Base-by-base conservation (phyloP, 2,888 invertebrate genomes). In the Andrena bicolor region DNA sequence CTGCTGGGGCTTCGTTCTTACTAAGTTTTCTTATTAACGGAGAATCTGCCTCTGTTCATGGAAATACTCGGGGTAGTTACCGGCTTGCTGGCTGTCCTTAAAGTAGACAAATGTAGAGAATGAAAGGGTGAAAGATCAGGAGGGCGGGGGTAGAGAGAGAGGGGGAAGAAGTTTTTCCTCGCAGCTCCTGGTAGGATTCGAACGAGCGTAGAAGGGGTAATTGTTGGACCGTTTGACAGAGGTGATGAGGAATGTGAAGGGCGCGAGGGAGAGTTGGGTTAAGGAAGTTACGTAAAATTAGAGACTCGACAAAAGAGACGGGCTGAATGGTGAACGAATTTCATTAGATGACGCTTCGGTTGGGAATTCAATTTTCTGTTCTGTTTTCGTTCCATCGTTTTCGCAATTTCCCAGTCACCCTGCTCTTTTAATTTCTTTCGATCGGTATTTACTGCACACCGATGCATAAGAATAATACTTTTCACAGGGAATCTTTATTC, bases 321-420 rank as follows among this genome's bases (percentile, higher is more conserved):
- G 73, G 72, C 85, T 85, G 69, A 85, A 70, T 85, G 77, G 85
- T 51, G 58, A 41, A 74, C 82, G 82, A 82, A 85, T 82, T 85
- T 85, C 85, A 82, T 85, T 82, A 78, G 78, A 53, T 60, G 69
- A 73, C 66, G 63, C 64, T 83, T 83, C 71, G 60, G 35, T 61
- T 60, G 58, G 20, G 13, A 60, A 60, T 68, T 75, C 66, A 30
- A n/a, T 58, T 65, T 23, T 23, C 32, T n/a, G 16, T 1, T 20
- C 20, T 53, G 20, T 20, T 56, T 74, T 65, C 16, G 30, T 65
- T 56, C n/a, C 10, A 20, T 56, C 28, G 6, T 48, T 3, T 32
- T 35, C 10, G 5, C 49, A 13, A 56, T 56, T 41, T 41, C 16
- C 13, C 41, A 41, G 16, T 41, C 4, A 13, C 41, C 16, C 41